These are phyloP conservation scores for Heliothis peltigera DNA, from an alignment of 2,888 invertebrate species.

Conservation along the genomic window DNA sequence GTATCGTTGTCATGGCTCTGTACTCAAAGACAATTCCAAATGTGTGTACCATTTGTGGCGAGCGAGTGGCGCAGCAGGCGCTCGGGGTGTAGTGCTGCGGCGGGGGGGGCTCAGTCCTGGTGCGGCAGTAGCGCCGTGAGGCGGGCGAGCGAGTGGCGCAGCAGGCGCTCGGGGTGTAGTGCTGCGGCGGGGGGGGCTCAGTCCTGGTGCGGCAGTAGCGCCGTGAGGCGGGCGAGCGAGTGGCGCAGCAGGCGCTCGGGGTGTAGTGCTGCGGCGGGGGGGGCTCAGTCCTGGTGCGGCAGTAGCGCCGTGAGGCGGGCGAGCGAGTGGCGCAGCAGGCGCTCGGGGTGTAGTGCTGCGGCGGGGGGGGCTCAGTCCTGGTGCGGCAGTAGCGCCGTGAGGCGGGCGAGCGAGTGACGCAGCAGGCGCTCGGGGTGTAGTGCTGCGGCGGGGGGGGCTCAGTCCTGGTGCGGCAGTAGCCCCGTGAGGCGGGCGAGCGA, in stretches of 20 bases:
- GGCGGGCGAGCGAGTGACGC: no score
- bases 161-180: slow-evolving; percentile 64
- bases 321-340: no score
- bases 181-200: slow-evolving; percentile 63
- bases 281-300: slow-evolving; percentile 66
- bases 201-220: slow-evolving; percentile 20
- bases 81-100: slow-evolving; percentile 96
- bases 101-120: slow-evolving; percentile 81
- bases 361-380: no score
- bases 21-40: not conserved
- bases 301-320: no score
- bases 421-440: no score
- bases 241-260: slow-evolving; percentile 55
- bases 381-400: no score
- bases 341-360: no score
- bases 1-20: slow-evolving; percentile 1
- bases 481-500: no score
- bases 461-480: no score
- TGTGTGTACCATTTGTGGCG: slow-evolving; percentile 12
- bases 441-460: no score
- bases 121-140: slow-evolving; percentile 42
- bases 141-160: slow-evolving; percentile 48
- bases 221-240: slow-evolving; percentile 48
- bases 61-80: slow-evolving; percentile 92
- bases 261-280: slow-evolving; percentile 61